phyloP scores from a whole-genome alignment of 2,113 vertebrate genomes.

The Phrynocephalus versicolor region DNA sequence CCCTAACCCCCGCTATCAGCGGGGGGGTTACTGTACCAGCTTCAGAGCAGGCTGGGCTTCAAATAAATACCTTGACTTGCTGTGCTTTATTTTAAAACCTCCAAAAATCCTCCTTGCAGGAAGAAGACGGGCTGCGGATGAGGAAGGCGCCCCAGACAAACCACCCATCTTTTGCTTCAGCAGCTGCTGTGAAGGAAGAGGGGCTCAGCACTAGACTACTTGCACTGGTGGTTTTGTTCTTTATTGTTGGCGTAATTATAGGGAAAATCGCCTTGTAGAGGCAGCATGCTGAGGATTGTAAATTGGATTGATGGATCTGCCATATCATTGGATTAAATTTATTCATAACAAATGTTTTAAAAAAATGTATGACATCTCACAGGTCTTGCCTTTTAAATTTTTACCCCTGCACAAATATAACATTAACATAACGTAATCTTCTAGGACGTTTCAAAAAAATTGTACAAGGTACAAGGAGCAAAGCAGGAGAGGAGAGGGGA shows the following conservation, averaged over 20 bases:
- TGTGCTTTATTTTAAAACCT: background rate
- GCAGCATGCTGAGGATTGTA: slow-evolving; percentile 82
- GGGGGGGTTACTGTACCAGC: too few relatives aligned
- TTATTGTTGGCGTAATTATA: slow-evolving; percentile 91
- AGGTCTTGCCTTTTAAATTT: slow-evolving; percentile 90
- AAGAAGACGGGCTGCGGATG: slow-evolving; percentile 93
- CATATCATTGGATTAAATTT: slow-evolving; percentile 85
- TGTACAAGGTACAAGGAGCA: slow-evolving; percentile 57
- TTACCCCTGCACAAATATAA: slow-evolving; percentile 77
- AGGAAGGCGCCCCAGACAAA: slow-evolving; percentile 86
- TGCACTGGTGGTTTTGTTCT: slow-evolving; percentile 91
- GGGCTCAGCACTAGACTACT: slow-evolving; percentile 86
- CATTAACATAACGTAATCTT: slow-evolving; percentile 72
- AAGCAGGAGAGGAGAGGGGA: slow-evolving; percentile 55
- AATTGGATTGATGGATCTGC: slow-evolving; percentile 81
- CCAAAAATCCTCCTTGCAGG: slow-evolving; percentile 70
- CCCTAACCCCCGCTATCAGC: too few relatives aligned
- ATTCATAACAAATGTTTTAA: slow-evolving; percentile 87
- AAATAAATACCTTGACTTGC: background rate
- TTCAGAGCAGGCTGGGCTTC: background rate
- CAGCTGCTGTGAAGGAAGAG: slow-evolving; percentile 84
- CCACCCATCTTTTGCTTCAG: slow-evolving; percentile 77
- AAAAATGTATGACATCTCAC: slow-evolving; percentile 86
- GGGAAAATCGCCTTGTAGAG: slow-evolving; percentile 97
- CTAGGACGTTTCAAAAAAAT: slow-evolving; percentile 73